phyloP scores from a whole-genome alignment of 2,888 invertebrate species.

The Thereva nobilitata region DNA sequence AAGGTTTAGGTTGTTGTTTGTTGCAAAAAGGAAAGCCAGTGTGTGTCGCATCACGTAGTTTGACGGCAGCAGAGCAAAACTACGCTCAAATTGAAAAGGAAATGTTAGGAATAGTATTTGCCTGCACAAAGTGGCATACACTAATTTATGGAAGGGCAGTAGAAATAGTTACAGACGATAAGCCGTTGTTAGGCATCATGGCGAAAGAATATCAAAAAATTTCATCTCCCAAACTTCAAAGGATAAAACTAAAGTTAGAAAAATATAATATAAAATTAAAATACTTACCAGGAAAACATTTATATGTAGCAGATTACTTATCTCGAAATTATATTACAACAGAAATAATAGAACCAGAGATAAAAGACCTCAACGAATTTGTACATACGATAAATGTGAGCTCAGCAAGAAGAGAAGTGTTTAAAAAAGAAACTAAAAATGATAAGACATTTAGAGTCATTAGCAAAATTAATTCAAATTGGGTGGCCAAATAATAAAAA shows the following conservation, averaged over 20 bases:
- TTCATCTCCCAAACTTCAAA: slow-evolving; percentile 41
- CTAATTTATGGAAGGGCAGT: slow-evolving; percentile 43
- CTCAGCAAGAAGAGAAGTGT: slow-evolving; percentile 13
- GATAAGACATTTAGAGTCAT: slow-evolving; percentile 8
- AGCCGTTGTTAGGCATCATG: slow-evolving; percentile 37
- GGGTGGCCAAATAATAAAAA: slow-evolving; percentile 17
- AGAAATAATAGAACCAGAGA: background rate
- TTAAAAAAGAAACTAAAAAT: slow-evolving; percentile 33
- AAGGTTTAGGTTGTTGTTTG: slow-evolving; percentile 41
- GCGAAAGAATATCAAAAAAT: slow-evolving; percentile 42
- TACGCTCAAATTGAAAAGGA: slow-evolving; percentile 41
- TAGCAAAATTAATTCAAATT: slow-evolving; percentile 11
- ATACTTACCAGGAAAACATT: slow-evolving; percentile 45
- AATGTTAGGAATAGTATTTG: slow-evolving; percentile 42
- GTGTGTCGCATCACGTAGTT: slow-evolving; percentile 34
- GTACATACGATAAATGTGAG: slow-evolving; percentile 15
- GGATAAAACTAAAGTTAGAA: slow-evolving; percentile 43
- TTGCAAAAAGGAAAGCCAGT: slow-evolving; percentile 41
- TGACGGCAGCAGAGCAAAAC: slow-evolving; percentile 39
- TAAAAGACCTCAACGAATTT: slow-evolving; percentile 36
- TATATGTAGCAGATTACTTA: slow-evolving; percentile 41
- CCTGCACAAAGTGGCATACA: slow-evolving; percentile 43
- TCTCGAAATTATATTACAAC: slow-evolving; percentile 31
- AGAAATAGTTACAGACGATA: slow-evolving; percentile 41
- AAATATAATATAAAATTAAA: slow-evolving; percentile 43